Evolutionary conservation across 2,797 vertebrate species (phyloP), one percentile per base, ranked within the genome.

Genomic region (Alca torda): DNA sequence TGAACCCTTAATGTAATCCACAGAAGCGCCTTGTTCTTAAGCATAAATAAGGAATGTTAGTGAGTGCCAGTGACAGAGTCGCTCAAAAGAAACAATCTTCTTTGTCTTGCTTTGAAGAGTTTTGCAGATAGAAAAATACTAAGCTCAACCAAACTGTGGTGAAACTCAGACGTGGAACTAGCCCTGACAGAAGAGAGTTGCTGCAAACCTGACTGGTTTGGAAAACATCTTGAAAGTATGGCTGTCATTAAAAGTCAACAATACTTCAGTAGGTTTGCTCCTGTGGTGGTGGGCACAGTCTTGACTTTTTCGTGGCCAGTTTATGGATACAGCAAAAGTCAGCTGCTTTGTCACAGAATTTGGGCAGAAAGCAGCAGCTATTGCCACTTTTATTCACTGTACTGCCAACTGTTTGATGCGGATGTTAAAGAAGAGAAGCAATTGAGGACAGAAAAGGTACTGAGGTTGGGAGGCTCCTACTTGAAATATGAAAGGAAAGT

Each of bases 301-400:
- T 53, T 69, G 61, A 69, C 15, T 15, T 43, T 67, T 3, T 4
- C 13, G 31, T 0, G 0, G 13, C 10, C 13, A 26, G 15, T 67
- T 78, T 54, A 74, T 4, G 4, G 31, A 18, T 41, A 63, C 8
- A 81, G 41, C 12, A 59, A 31, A 64, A 69, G 21, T 39, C 16
- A 73, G 30, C n/a, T 45, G 13, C 13, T 83, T 70, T 85, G 35
- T 54, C 33, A 43, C 63, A 64, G 53, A 83, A 60, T 6, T 11
- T 1, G 6, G 72, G 48, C 26, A 83, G 59, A 73, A 89, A 75
- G 28, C 48, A 73, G 21, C 10, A 60, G 19, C 25, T 73, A 7
- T 24, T 69, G 5, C 6, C 0, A 0, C 16, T 56, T 60, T 48
- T 14, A 13, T 79, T 64, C 26, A 13, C 30, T 2, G 3, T 24